Conservation (phyloP, 2,113 vertebrate genomes). For the Mormyrus iriodes region DNA sequence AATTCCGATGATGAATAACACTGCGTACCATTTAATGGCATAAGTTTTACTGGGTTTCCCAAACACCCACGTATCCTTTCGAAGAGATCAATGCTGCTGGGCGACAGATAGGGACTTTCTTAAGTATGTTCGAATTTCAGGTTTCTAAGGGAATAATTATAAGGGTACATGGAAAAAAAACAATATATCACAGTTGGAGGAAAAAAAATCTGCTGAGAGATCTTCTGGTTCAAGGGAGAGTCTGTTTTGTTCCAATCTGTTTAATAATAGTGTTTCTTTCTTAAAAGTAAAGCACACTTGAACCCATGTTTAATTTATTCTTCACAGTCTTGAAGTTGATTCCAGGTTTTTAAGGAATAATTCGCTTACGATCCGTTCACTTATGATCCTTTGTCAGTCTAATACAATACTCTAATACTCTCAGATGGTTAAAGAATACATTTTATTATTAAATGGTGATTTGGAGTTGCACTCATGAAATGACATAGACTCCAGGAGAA, state of each 20-base stretch:
- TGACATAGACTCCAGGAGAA: background rate
- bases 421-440: background rate
- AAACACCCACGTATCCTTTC: slow-evolving; percentile 72
- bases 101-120: slow-evolving; percentile 70
- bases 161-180: slow-evolving; percentile 68
- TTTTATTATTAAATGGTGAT: background rate
- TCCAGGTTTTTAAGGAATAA: slow-evolving; percentile 34
- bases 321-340: slow-evolving; percentile 57
- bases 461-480: background rate
- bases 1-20: slow-evolving; percentile 69
- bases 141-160: slow-evolving; percentile 78
- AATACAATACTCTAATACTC: background rate
- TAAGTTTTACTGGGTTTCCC: slow-evolving; percentile 70
- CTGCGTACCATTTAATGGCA: slow-evolving; percentile 69
- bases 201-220: slow-evolving; percentile 58
- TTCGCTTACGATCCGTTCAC: background rate
- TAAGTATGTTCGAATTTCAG: slow-evolving; percentile 72
- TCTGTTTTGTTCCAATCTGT: slow-evolving; percentile 61
- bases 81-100: slow-evolving; percentile 66
- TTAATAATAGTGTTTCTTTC: slow-evolving; percentile 62
- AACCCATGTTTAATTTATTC: slow-evolving; percentile 49
- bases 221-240: slow-evolving; percentile 54
- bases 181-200: slow-evolving; percentile 57
- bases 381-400: slow-evolving; percentile 1
- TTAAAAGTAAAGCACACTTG: slow-evolving; percentile 39